A percentile compares a stretch with the other conserved stretches of the same genome.
Conservation (phyloP, 2,888 invertebrate genomes). For the Eupithecia insigniata region DNA sequence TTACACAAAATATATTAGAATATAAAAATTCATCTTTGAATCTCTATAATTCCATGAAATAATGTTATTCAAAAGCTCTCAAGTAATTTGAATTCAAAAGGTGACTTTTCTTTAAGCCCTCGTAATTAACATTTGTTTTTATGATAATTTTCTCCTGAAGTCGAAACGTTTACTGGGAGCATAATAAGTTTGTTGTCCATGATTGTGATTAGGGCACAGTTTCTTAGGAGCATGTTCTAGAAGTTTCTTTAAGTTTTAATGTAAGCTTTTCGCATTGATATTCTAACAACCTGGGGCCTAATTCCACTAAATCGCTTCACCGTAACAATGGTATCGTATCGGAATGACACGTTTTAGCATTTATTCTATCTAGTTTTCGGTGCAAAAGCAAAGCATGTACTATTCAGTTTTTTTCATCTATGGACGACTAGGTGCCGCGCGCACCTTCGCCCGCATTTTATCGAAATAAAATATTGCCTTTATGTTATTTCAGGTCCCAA, state of each 20-base stretch:
- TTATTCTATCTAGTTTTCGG: no score
- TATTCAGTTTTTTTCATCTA: no score
- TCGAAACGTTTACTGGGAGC: constrained; percentile 20
- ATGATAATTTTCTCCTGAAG: constrained; percentile 32
- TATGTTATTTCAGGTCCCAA: no score
- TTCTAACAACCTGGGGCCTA: background rate
- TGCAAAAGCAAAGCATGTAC: no score
- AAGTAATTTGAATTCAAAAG: constrained; percentile 32
- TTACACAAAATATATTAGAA: background rate
- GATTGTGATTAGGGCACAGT: background rate
- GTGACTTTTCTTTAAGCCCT: constrained; percentile 28
- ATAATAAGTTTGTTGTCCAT: constrained; percentile 28
- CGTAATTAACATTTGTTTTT: constrained; percentile 32
- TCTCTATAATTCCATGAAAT: background rate
- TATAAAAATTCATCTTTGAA: background rate
- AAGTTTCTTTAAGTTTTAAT: constrained; percentile 1
- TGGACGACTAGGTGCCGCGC: no score
- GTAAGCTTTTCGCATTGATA: background rate
- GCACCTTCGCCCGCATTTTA: no score
- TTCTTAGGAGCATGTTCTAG: background rate
- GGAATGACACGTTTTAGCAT: no score
- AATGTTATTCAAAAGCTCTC: constrained; percentile 23
- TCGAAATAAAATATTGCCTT: no score
- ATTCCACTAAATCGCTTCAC: no score
- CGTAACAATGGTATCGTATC: no score